Conservation (phyloP, 2,888 invertebrate genomes). For the Cosmia pyralina region DNA sequence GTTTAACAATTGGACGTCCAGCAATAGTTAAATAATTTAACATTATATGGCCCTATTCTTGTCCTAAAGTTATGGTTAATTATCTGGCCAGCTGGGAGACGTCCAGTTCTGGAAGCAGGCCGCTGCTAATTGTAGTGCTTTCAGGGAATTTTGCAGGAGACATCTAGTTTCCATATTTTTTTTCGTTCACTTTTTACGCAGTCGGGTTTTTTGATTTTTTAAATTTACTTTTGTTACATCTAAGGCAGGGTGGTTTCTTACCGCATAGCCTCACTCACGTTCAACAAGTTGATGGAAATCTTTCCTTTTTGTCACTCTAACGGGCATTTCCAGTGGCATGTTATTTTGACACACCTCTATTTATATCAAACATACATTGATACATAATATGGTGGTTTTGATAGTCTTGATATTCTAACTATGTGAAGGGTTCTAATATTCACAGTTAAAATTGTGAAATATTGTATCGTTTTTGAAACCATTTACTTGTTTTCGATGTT, state of each 20-base stretch:
- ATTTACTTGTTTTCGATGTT: background rate
- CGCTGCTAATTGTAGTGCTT: constrained; percentile 16
- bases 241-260: constrained; percentile 25
- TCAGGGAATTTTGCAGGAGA: background rate
- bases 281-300: constrained; percentile 68
- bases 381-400: constrained; percentile 21
- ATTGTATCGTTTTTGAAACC: background rate
- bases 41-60: background rate
- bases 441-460: background rate
- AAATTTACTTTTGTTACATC: too few species aligned
- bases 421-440: constrained; percentile 8
- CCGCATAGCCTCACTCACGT: constrained; percentile 37
- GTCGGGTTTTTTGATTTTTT: too few species aligned
- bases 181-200: too few species aligned
- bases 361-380: constrained; percentile 20
- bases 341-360: constrained; percentile 20
- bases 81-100: constrained; percentile 17
- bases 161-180: too few species aligned
- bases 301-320: constrained; percentile 68
- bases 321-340: constrained; percentile 56
- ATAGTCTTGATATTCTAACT: constrained; percentile 10
- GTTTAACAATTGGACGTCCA: background rate
- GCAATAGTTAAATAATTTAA: background rate
- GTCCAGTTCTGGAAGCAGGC: background rate
- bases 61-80: background rate